Conservation (phyloP, 92 coral and sea anemone genomes). For the Micromussa lordhowensis region DNA sequence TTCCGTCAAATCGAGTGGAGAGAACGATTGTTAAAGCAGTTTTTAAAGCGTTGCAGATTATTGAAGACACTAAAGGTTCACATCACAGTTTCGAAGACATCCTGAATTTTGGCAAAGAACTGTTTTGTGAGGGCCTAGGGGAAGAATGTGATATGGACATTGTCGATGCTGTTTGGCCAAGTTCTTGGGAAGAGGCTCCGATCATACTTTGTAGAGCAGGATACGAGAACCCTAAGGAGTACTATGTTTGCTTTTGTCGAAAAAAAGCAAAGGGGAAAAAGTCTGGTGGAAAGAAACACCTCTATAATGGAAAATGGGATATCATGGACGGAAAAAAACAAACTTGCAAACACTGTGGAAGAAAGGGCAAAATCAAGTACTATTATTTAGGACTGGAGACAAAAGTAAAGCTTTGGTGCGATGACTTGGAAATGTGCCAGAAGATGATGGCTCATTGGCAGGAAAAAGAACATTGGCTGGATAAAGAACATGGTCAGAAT, state of each 20-base stretch:
- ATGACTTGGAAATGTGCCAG: constrained; percentile 55
- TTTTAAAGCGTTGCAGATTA: constrained; percentile 3
- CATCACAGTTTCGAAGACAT: constrained; percentile 52
- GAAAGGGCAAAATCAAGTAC: constrained; percentile 58
- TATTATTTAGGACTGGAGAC: constrained; percentile 66
- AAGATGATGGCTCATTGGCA: constrained; percentile 58
- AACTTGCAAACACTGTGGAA: constrained; percentile 60
- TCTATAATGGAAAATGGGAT: constrained; percentile 61
- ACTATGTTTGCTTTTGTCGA: constrained; percentile 52
- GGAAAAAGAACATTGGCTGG: constrained; percentile 64
- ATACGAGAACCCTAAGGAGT: constrained; percentile 64
- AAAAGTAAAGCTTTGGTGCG: constrained; percentile 64
- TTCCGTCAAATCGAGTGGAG: background rate
- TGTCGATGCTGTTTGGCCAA: constrained; percentile 60
- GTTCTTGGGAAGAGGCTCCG: constrained; percentile 55
- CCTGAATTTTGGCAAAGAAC: constrained; percentile 57
- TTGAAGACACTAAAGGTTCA: constrained; percentile 24
- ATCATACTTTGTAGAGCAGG: constrained; percentile 38
- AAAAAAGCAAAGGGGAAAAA: background rate
- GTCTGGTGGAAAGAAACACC: background rate
- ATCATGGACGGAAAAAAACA: constrained; percentile 52
- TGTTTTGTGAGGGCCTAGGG: constrained; percentile 62
- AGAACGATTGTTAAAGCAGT: constrained; percentile 4
- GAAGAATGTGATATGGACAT: constrained; percentile 48
- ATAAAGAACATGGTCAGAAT: constrained; percentile 1